phyloP scores from a whole-genome alignment of 2,113 vertebrate genomes.

The Pontoporia blainvillei region DNA sequence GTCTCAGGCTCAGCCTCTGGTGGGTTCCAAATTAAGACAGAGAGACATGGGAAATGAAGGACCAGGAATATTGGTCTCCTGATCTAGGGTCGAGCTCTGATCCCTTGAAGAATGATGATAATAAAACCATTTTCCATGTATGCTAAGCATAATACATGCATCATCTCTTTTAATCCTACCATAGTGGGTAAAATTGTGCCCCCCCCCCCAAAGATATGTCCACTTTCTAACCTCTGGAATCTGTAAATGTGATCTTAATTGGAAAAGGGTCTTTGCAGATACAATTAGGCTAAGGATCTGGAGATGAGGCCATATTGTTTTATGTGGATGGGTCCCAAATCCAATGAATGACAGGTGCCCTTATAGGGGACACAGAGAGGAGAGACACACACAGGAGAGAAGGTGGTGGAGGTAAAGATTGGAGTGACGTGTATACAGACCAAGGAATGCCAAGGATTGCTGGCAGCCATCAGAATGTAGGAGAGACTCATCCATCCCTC shows the following conservation, averaged over 20 bases:
- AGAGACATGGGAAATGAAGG: background rate
- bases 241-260: background rate
- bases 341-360: background rate
- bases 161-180: background rate
- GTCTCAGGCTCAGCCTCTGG: too few relatives aligned
- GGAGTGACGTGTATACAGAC: too few relatives aligned
- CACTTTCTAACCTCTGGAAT: background rate
- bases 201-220: too few relatives aligned
- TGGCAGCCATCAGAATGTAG: background rate
- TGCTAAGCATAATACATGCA: too few relatives aligned
- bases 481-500: too few relatives aligned
- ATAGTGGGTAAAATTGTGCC: background rate
- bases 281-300: background rate
- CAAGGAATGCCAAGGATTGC: background rate
- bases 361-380: background rate
- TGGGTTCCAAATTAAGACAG: background rate
- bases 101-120: background rate
- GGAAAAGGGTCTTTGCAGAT: background rate
- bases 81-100: background rate
- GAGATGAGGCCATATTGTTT: background rate
- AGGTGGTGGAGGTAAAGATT: too few relatives aligned
- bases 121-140: background rate
- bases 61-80: background rate
- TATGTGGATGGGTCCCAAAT: background rate
- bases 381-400: background rate